Conservation (phyloP, 2,888 invertebrate species). For the Meandrusa payeni region DNA sequence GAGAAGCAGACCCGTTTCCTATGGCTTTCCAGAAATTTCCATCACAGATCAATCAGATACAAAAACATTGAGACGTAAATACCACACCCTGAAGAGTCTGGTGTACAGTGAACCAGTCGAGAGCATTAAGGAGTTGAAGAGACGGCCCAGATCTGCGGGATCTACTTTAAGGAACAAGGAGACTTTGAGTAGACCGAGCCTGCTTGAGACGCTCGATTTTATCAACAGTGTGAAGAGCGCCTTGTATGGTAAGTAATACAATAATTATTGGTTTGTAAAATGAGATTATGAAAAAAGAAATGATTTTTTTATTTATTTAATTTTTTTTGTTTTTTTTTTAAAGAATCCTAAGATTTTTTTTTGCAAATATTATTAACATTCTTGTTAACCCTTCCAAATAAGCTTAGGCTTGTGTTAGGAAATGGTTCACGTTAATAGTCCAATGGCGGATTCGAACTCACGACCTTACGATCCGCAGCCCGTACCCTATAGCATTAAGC, state of each 20-base stretch:
- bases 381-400: too few relatives aligned
- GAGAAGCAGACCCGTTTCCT: conserved; percentile 49
- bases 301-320: too few relatives aligned
- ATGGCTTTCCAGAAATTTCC: conserved; percentile 70
- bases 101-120: conserved; percentile 71
- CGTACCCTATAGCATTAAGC: too few relatives aligned
- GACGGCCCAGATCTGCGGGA: conserved; percentile 67
- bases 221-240: conserved; percentile 70
- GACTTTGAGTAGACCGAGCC: conserved; percentile 60
- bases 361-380: too few relatives aligned
- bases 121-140: conserved; percentile 57
- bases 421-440: too few relatives aligned
- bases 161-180: conserved; percentile 66
- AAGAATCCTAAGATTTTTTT: too few relatives aligned
- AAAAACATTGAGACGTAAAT: conserved; percentile 47
- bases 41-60: conserved; percentile 61
- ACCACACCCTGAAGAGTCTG: conserved; percentile 56
- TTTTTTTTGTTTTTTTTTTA: too few relatives aligned
- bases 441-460: too few relatives aligned
- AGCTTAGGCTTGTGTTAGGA: too few relatives aligned
- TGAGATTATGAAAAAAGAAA: too few relatives aligned
- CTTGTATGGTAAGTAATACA: conserved; percentile 63
- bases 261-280: too few relatives aligned
- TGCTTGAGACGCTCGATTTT: conserved; percentile 71
- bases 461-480: too few relatives aligned